phyloP scores from a whole-genome alignment of 2,888 invertebrate genomes.

The Amphipyra berbera region DNA sequence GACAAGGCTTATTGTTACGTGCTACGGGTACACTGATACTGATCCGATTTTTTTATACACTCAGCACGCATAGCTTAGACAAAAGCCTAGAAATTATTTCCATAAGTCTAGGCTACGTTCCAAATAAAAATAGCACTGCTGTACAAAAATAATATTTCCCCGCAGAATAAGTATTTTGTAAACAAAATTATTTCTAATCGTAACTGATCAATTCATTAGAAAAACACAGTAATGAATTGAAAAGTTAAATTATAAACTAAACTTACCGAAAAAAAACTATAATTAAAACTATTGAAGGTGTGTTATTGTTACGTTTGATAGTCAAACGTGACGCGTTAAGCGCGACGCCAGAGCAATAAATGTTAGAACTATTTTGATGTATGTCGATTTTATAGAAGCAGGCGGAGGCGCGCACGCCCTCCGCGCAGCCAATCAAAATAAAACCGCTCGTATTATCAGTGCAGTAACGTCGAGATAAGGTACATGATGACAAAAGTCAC shows the following conservation, averaged over 20 bases:
- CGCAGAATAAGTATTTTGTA: neutral
- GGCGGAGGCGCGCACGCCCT: slow-evolving; percentile 83
- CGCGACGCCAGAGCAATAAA: slow-evolving; percentile 62
- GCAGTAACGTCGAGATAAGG: slow-evolving; percentile 66
- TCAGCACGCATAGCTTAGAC: too few relatives aligned
- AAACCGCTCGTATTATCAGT: slow-evolving; percentile 64
- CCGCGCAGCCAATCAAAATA: slow-evolving; percentile 81
- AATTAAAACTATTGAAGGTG: slow-evolving; percentile 28
- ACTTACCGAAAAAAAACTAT: slow-evolving; percentile 53
- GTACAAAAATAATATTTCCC: too few relatives aligned
- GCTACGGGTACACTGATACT: too few relatives aligned
- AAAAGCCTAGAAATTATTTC: too few relatives aligned
- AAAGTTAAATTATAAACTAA: slow-evolving; percentile 16
- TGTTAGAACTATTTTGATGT: slow-evolving; percentile 63
- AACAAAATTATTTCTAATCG: neutral
- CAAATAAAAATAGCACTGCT: too few relatives aligned
- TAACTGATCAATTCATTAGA: slow-evolving; percentile 25
- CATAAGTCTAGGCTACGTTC: too few relatives aligned
- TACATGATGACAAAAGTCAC: slow-evolving; percentile 71
- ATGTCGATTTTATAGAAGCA: slow-evolving; percentile 74
- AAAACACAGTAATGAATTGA: slow-evolving; percentile 21
- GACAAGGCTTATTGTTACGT: too few relatives aligned
- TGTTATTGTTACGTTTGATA: slow-evolving; percentile 51
- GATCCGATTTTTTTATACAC: too few relatives aligned
- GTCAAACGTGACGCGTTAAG: slow-evolving; percentile 64